These are phyloP conservation scores for Euthynnus affinis DNA, from an alignment of 2,797 vertebrate genomes.

Conservation along the genomic window DNA sequence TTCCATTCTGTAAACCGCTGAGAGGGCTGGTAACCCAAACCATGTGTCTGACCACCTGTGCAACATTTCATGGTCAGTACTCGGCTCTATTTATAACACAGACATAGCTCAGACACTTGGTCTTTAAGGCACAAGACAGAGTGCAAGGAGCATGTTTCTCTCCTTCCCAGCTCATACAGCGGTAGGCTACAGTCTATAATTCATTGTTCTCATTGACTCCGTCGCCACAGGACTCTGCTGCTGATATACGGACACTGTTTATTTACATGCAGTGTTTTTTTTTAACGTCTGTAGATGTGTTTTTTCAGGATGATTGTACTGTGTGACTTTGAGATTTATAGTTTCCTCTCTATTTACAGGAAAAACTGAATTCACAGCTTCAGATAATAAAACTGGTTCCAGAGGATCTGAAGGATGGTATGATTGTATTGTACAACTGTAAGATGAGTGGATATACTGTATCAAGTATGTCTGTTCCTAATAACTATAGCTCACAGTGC, in stretches of 20 bases:
- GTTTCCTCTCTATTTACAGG: slow-evolving; percentile 47
- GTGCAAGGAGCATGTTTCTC: slow-evolving; percentile 5
- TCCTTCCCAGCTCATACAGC: slow-evolving; percentile 24
- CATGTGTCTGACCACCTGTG: slow-evolving; percentile 65
- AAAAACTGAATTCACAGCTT: slow-evolving; percentile 21
- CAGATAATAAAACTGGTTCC: slow-evolving; percentile 2
- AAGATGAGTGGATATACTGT: background rate
- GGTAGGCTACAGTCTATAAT: slow-evolving; percentile 24
- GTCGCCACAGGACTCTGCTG: background rate
- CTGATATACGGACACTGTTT: background rate
- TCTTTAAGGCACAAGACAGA: slow-evolving; percentile 42
- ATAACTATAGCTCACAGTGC: background rate
- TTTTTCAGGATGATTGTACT: background rate
- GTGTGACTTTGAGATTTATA: slow-evolving; percentile 13
- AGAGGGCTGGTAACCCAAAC: slow-evolving; percentile 60
- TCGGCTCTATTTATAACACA: slow-evolving; percentile 76
- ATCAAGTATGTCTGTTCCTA: too few relatives aligned
- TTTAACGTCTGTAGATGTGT: background rate
- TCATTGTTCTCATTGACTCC: slow-evolving; percentile 9
- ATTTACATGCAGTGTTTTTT: background rate
- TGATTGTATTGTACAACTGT: slow-evolving; percentile 26
- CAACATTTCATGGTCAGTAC: slow-evolving; percentile 62
- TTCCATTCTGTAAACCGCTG: slow-evolving; percentile 18
- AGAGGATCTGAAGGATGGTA: slow-evolving; percentile 73
- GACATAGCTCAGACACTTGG: slow-evolving; percentile 47